A percentile compares a stretch with the other conserved stretches of the same genome.
Evolutionary conservation across 2,797 vertebrate species (phyloP).

Genomic region (Buphagus erythrorhynchus): DNA sequence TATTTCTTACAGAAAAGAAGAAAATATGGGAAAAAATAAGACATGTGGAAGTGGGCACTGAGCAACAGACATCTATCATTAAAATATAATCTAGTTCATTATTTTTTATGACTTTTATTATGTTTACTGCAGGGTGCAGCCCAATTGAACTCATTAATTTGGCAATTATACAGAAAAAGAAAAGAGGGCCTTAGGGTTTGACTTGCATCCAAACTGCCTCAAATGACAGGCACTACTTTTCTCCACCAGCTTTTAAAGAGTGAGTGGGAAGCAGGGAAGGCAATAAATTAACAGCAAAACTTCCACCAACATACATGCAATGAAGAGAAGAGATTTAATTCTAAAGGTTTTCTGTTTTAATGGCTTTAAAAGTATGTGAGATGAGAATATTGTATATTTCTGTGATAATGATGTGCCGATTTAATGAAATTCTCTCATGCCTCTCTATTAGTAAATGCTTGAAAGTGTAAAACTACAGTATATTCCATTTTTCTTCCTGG

Average conservation of each 20-base stretch:
- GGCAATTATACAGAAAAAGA: conserved; percentile 62
- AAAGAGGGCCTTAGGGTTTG: conserved; percentile 59
- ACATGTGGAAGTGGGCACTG: conserved; percentile 19
- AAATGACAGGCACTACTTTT: conserved; percentile 45
- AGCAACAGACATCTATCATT: conserved; percentile 34
- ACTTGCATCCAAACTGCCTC: conserved; percentile 67
- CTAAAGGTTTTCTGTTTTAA: background rate
- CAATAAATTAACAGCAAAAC: conserved; percentile 8
- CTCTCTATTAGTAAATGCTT: background rate
- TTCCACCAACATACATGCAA: background rate
- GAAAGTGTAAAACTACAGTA: background rate
- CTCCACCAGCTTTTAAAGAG: conserved; percentile 30
- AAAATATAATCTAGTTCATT: conserved; percentile 67
- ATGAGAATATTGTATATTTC: background rate
- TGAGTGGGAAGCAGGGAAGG: conserved; percentile 6
- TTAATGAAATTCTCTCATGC: background rate
- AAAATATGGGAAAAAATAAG: conserved; percentile 6
- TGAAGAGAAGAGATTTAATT: background rate
- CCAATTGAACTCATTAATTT: conserved; percentile 73
- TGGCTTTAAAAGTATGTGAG: background rate
- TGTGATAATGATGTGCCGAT: background rate
- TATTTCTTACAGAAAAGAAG: conserved; percentile 13
- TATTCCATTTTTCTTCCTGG: background rate
- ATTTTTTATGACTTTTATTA: conserved; percentile 74
- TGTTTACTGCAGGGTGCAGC: conserved; percentile 64